phyloP scores from a whole-genome alignment of 2,797 vertebrate genomes.

The Psittacula derbiana region DNA sequence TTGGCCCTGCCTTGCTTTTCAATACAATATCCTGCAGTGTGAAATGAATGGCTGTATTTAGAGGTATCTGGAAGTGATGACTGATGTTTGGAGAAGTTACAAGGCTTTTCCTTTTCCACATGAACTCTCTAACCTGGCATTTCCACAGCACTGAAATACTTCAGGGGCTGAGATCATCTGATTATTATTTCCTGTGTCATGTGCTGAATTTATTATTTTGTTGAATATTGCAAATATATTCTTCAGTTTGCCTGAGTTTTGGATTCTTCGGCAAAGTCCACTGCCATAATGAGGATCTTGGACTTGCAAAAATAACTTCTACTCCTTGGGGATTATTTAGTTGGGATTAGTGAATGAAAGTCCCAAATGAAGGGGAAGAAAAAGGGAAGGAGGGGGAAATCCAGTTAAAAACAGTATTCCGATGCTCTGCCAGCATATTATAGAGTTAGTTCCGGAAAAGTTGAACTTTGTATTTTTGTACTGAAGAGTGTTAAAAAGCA shows the following conservation, averaged over 20 bases:
- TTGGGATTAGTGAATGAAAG: constrained; percentile 22
- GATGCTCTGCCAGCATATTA: background rate
- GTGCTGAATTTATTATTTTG: constrained; percentile 59
- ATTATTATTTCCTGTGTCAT: constrained; percentile 64
- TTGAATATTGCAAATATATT: constrained; percentile 56
- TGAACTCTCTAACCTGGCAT: constrained; percentile 71
- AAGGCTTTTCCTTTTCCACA: constrained; percentile 73
- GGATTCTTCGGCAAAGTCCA: constrained; percentile 1
- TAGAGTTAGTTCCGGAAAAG: background rate
- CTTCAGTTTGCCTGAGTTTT: constrained; percentile 24
- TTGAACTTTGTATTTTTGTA: background rate
- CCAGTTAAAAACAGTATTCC: background rate
- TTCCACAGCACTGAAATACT: constrained; percentile 55
- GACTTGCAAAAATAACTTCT: constrained; percentile 5
- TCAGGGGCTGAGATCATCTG: constrained; percentile 67
- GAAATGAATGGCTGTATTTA: constrained; percentile 74
- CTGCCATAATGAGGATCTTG: background rate
- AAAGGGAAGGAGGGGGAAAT: background rate
- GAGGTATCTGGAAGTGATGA: constrained; percentile 74
- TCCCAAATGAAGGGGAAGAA: background rate
- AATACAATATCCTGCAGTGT: constrained; percentile 70
- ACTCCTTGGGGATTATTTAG: background rate
- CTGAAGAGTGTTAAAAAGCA: background rate
- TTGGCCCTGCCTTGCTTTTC: constrained; percentile 64
- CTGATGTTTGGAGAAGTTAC: constrained; percentile 72